A percentile compares a stretch with the other conserved stretches of the same genome.
Evolutionary conservation across 2,797 vertebrate genomes (phyloP).

Genomic region (Lophius americanus): DNA sequence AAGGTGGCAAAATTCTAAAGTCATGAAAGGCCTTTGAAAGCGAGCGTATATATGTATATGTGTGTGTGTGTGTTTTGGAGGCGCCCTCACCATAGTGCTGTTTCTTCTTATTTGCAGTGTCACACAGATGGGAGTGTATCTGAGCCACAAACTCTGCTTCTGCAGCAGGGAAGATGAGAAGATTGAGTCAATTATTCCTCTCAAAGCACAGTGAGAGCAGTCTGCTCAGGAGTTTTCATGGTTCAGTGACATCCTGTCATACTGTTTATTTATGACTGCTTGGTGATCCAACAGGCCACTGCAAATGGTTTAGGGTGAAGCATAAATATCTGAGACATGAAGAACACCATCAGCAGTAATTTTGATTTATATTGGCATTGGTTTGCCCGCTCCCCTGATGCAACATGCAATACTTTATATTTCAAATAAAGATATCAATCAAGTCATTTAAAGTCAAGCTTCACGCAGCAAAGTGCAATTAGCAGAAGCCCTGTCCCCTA

Average conservation of each 20-base stretch:
- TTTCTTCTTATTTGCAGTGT: constrained; percentile 71
- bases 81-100: constrained; percentile 73
- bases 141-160: constrained; percentile 72
- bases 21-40: constrained; percentile 13
- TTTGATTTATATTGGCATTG: constrained; percentile 3
- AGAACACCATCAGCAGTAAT: constrained; percentile 15
- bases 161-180: constrained; percentile 49
- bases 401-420: background rate
- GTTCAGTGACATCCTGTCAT: constrained; percentile 11
- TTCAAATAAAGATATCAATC: background rate
- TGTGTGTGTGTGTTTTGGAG: constrained; percentile 22
- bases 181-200: constrained; percentile 38
- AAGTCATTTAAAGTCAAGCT: too few relatives aligned
- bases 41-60: constrained; percentile 7
- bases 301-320: constrained; percentile 10
- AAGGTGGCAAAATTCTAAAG: constrained; percentile 42
- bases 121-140: constrained; percentile 72
- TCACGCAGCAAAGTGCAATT: too few relatives aligned
- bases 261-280: constrained; percentile 18
- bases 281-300: background rate
- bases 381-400: background rate
- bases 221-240: constrained; percentile 15
- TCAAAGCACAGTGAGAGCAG: constrained; percentile 23
- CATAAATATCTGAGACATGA: constrained; percentile 17
- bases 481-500: too few relatives aligned